Base-by-base conservation (phyloP, 2,888 invertebrate genomes). In the Glyphotaelius pellucidus region DNA sequence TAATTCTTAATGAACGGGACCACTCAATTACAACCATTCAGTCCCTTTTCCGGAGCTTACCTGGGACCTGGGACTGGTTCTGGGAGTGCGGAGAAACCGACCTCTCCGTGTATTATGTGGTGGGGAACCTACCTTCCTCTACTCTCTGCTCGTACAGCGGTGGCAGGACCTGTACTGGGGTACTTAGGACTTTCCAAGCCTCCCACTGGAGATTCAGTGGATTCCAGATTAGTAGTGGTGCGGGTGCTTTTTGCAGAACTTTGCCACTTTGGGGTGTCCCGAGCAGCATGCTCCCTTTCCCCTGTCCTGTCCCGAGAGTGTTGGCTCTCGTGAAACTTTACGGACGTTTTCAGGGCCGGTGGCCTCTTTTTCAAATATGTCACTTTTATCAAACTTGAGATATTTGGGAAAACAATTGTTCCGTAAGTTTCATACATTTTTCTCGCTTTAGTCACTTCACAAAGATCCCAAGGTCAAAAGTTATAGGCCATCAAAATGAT, bases 241-340 rank as follows among this genome's bases (percentile, higher is more conserved):
- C n/a, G n/a, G 25, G 42, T 47, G 42, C 85, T 86, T 85, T 85
- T 42, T 88, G 88, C 67, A 32, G 19, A 88, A 88, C 67, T 88
- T 88, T 88, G 67, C 67, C 52, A 88, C 88, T 88, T 88, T 88
- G 88, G 67, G 88, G 67, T 67, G 52, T 67, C 79, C 88, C 88
- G 31, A 85, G 11, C 67, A 67, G 67, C 67, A 38, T 3, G 42
- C 31, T 11, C 85, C 35, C 32, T n/a, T 14, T n/a, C n/a, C 38
- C 85, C 42, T 15, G 31, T 15, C 31, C 81, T 19, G 52, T 67
- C 52, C 67, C 67, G 31, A n/a, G 47, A 86, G 47, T 42, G 38
- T 42, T 42, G 11, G 85, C 35, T 85, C 9, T 42, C n/a, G 38
- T 5, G 35, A 67, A 88, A 88, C 88, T 52, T 88, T 47, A 52